Evolutionary conservation across 2,888 invertebrate genomes (phyloP).

Genomic region (Dolichomitus sp.): DNA sequence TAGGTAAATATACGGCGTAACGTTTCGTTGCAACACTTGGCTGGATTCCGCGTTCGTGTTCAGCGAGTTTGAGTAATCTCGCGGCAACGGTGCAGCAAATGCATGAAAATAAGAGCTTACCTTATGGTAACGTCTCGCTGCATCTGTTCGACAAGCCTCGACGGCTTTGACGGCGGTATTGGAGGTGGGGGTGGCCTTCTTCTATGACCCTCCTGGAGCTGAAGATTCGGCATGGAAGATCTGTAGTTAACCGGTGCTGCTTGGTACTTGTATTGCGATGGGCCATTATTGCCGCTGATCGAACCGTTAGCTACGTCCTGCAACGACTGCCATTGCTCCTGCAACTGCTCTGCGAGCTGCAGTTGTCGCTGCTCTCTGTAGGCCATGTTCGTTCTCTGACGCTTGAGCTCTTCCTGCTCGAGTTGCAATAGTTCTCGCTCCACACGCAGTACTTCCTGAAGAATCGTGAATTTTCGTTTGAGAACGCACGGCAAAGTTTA

Average conservation of each 20-base stretch:
- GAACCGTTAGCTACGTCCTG: slow-evolving; percentile 87
- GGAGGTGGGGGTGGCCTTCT: slow-evolving; percentile 86
- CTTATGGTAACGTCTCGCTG: slow-evolving; percentile 83
- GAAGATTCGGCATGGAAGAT: slow-evolving; percentile 88
- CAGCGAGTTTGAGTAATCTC: slow-evolving; percentile 6
- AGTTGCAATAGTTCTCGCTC: slow-evolving; percentile 93
- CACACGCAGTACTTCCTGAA: slow-evolving; percentile 91
- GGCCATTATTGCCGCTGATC: slow-evolving; percentile 69
- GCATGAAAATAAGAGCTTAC: slow-evolving; percentile 68
- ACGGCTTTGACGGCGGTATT: slow-evolving; percentile 88
- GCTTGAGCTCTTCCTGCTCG: slow-evolving; percentile 92
- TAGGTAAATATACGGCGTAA: background rate
- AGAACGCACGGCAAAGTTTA: background rate
- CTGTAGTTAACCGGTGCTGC: slow-evolving; percentile 87
- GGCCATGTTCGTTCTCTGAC: slow-evolving; percentile 91
- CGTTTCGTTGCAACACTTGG: slow-evolving; percentile 21
- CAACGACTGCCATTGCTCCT: slow-evolving; percentile 87
- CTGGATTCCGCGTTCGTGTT: slow-evolving; percentile 21
- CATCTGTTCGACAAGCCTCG: slow-evolving; percentile 85
- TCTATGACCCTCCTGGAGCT: slow-evolving; percentile 86
- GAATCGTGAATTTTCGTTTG: slow-evolving; percentile 32
- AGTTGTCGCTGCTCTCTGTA: slow-evolving; percentile 88
- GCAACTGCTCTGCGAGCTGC: slow-evolving; percentile 82
- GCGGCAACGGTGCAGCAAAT: slow-evolving; percentile 11
- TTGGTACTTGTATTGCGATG: slow-evolving; percentile 83